Evolutionary conservation across 64 coral and sea anemone genomes (phyloP).

Genomic region (Exaiptasia diaphana): DNA sequence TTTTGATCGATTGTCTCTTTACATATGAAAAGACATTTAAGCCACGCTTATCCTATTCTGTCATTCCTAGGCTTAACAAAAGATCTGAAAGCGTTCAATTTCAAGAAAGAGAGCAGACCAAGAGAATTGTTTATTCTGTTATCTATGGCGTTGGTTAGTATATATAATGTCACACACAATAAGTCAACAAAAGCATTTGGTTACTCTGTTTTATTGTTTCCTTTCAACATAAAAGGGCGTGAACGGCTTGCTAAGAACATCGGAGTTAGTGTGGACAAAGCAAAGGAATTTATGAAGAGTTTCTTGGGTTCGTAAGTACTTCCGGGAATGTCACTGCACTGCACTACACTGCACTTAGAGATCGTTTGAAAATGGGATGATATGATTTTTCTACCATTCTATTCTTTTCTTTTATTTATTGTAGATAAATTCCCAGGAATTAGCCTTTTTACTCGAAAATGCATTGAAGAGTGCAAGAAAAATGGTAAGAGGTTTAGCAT

Average conservation of each 20-base stretch:
- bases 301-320: conserved; percentile 50
- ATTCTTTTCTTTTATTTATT: too few species aligned
- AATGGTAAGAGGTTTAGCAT: too few species aligned
- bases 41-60: too few species aligned
- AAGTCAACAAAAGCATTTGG: background rate
- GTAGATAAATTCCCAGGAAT: conserved; percentile 69
- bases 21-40: too few species aligned
- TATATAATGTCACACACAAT: background rate
- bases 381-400: too few species aligned
- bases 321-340: too few species aligned
- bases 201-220: too few species aligned
- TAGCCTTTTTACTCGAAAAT: conserved; percentile 41
- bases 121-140: conserved; percentile 87
- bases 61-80: conserved; percentile 52
- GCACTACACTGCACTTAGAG: too few species aligned
- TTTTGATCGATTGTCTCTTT: background rate
- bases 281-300: conserved; percentile 82
- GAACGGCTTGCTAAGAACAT: conserved; percentile 70
- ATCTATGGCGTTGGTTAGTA: conserved; percentile 91
- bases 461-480: conserved; percentile 30
- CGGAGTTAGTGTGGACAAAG: conserved; percentile 56
- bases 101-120: conserved; percentile 80
- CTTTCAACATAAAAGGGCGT: too few species aligned
- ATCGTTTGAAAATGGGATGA: too few species aligned
- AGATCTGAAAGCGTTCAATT: conserved; percentile 26